Percentiles rank a stretch among this genome's conserved stretches.
Evolutionary conservation across 1,140 invertebrate genomes (phyloP).

Genomic region (Branchinecta lindahli): DNA sequence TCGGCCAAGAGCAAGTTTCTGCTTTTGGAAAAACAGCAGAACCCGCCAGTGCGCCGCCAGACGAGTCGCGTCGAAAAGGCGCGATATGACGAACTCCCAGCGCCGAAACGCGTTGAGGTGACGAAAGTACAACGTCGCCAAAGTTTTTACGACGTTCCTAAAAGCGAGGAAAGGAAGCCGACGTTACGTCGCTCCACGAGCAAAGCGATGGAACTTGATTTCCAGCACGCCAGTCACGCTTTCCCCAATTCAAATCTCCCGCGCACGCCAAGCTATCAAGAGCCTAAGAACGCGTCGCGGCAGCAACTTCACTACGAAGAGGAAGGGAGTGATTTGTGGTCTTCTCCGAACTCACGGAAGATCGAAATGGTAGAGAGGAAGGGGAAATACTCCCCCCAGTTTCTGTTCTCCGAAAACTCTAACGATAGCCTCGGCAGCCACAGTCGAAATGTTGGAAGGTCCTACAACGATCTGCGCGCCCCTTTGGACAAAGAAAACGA

Average conservation of each 20-base stretch:
- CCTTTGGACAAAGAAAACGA: neutral
- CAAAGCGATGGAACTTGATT: neutral
- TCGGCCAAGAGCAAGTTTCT: neutral
- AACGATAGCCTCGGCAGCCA: neutral
- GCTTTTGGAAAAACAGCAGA: neutral
- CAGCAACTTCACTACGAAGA: neutral
- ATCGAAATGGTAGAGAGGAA: slow-evolving; percentile 1
- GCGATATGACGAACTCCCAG: too few species aligned
- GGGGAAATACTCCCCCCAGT: neutral
- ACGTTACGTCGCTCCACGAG: neutral
- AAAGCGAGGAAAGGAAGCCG: neutral
- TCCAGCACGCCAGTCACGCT: neutral
- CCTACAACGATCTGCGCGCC: neutral
- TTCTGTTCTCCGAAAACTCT: neutral
- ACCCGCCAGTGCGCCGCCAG: neutral
- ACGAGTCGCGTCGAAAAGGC: too few species aligned
- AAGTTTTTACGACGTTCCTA: neutral
- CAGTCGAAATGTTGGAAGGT: neutral
- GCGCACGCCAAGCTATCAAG: neutral
- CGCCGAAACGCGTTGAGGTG: neutral
- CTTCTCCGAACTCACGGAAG: neutral
- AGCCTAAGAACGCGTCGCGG: neutral
- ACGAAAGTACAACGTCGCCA: neutral
- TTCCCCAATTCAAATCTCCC: neutral
- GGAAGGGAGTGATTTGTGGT: neutral